Evolutionary conservation across 2,113 vertebrate species (phyloP), one percentile per base, ranked within the genome.

Genomic region (Panurus biarmicus): DNA sequence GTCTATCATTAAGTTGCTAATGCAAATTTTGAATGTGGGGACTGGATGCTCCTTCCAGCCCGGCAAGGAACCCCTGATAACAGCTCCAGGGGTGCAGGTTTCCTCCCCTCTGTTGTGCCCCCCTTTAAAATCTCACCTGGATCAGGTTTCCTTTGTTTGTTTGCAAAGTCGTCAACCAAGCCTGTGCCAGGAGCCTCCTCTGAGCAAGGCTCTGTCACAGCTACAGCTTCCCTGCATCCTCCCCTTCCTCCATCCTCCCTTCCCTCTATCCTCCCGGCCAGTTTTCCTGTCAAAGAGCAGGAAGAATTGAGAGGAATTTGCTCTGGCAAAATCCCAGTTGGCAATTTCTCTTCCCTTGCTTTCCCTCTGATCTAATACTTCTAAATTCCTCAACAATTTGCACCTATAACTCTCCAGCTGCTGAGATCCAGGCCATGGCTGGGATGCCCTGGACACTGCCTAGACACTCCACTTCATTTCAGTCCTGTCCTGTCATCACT

Each of bases 121-220:
- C 2, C 7, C 11, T 33, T 60, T 57, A 21, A 12, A 83, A 45
- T 25, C 47, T 89, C 90, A 75, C 78, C 62, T 90, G 66, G 44
- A 72, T 62, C 78, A 65, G 47, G 36, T 85, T 95, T 66, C 66
- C 50, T 81, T 35, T 72, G 61, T 82, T 91, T 82, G 53, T 87
- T 82, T 85, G 53, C 58, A 38, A 85, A 87, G 14, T 31, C 9
- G 5, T 74, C 70, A 73, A 33, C 70, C 53, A 50, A 75, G 70
- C 61, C 0, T 0, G 26, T 62, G 47, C 66, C 66, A 71, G 79
- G 48, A 84, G 14, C 73, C 12, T 91, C 51, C 77, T 54, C 1
- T 22, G 50, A 70, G 77, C 5, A 38, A 84, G 77, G 42, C 38
- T 92, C 44, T 88, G 76, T 65, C 91, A 56, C 42, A 80, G 62